A percentile compares a stretch with the other conserved stretches of the same genome.
Evolutionary conservation across 2,113 vertebrate genomes (phyloP).

Genomic region (Clarias batrachus): DNA sequence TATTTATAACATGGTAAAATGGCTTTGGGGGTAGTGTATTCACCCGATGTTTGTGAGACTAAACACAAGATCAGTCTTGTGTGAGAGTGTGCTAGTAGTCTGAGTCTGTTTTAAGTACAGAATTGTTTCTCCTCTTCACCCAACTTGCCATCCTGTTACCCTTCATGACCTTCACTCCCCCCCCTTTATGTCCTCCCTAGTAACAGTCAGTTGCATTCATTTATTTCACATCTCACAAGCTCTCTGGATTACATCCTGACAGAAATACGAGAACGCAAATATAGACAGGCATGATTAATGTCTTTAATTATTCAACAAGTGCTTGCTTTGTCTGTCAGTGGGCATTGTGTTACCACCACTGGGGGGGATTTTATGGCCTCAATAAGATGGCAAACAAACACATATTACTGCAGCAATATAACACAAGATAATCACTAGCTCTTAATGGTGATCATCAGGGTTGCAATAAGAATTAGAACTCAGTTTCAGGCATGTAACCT

Average conservation of each 20-base stretch:
- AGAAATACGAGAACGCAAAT: slow-evolving; percentile 10
- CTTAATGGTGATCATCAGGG: neutral
- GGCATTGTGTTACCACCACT: neutral
- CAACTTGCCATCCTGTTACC: neutral
- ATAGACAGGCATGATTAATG: slow-evolving; percentile 24
- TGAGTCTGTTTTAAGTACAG: slow-evolving; percentile 22
- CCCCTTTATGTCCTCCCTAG: neutral
- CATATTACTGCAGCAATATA: slow-evolving; percentile 4
- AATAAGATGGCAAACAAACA: neutral
- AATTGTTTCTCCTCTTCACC: neutral
- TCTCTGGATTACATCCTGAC: neutral
- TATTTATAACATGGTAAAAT: too few relatives aligned
- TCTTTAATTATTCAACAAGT: slow-evolving; percentile 45
- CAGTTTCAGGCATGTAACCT: neutral
- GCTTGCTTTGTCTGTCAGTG: slow-evolving; percentile 21
- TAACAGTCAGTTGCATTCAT: neutral
- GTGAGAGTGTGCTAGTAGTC: slow-evolving; percentile 32
- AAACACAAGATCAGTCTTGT: neutral
- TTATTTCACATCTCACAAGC: slow-evolving; percentile 20
- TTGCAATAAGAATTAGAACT: neutral
- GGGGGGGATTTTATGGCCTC: neutral
- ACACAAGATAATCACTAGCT: neutral
- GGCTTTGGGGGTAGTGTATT: neutral
- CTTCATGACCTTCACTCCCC: neutral
- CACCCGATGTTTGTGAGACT: neutral